A percentile compares a stretch with the other conserved stretches of the same genome.
These are phyloP conservation scores for Drosophila glabriapex DNA, from an alignment of 2,888 invertebrate species.

Conservation along the genomic window DNA sequence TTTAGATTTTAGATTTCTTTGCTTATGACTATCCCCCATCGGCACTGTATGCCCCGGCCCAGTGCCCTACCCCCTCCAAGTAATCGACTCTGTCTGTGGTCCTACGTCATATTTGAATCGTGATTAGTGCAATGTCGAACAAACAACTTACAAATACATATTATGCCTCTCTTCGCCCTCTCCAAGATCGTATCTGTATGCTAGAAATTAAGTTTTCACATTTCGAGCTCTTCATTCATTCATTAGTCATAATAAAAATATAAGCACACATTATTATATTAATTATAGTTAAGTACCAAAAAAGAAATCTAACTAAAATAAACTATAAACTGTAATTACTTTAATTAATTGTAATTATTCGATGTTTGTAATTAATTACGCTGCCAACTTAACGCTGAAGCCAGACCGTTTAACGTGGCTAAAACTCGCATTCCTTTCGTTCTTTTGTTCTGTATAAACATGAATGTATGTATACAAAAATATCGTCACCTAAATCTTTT, in stretches of 20 bases:
- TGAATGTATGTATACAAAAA: background rate
- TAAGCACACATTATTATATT: background rate
- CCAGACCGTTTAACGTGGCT: background rate
- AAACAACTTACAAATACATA: background rate
- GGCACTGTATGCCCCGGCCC: background rate
- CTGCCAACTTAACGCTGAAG: background rate
- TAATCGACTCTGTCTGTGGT: background rate
- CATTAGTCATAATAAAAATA: background rate
- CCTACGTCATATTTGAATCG: conserved; percentile 33
- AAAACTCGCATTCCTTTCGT: background rate
- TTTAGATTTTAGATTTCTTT: conserved; percentile 23
- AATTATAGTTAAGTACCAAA: background rate
- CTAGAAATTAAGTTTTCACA: background rate
- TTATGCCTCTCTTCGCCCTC: background rate
- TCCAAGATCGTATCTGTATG: background rate
- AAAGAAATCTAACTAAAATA: background rate
- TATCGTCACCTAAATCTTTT: conserved; percentile 24
- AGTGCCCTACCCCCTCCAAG: background rate
- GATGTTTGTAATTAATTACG: background rate
- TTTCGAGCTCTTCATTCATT: background rate
- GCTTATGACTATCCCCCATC: background rate
- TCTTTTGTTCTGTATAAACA: conserved; percentile 3
- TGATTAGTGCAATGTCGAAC: conserved; percentile 4
- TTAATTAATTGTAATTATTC: background rate
- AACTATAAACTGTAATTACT: background rate